Percentiles rank a stretch among this genome's conserved stretches.
These are phyloP conservation scores for Platanista minor DNA, from an alignment of 2,113 vertebrate species.

Conservation along the genomic window DNA sequence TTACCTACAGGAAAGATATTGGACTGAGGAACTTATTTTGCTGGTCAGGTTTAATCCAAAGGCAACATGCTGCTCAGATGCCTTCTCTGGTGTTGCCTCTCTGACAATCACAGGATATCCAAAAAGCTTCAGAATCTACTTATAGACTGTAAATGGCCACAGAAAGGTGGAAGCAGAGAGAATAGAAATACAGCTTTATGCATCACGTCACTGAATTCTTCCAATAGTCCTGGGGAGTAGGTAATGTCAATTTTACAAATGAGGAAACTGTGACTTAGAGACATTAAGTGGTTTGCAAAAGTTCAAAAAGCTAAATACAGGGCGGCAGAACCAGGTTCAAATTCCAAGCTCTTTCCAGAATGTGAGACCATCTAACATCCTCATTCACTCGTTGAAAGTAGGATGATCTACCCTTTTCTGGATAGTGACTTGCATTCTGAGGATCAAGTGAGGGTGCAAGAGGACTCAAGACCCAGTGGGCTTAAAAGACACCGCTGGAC, in stretches of 20 bases:
- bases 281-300: neutral
- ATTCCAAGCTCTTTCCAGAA: neutral
- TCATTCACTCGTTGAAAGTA: neutral
- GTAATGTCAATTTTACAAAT: neutral
- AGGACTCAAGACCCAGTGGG: neutral
- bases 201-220: neutral
- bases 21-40: neutral
- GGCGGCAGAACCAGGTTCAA: neutral
- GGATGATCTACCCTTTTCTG: neutral
- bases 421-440: neutral
- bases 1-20: neutral
- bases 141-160: neutral
- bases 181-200: neutral
- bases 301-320: neutral
- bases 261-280: neutral
- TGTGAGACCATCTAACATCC: neutral
- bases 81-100: neutral
- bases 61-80: neutral
- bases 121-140: neutral
- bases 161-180: neutral
- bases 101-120: neutral
- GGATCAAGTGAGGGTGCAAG: neutral
- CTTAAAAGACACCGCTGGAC: too few species aligned
- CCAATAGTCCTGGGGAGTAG: neutral
- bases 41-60: conserved; percentile 4